Conservation (phyloP, 30 jellyfish, hydroid and myxozoan species). For the Rhopilema esculentum region DNA sequence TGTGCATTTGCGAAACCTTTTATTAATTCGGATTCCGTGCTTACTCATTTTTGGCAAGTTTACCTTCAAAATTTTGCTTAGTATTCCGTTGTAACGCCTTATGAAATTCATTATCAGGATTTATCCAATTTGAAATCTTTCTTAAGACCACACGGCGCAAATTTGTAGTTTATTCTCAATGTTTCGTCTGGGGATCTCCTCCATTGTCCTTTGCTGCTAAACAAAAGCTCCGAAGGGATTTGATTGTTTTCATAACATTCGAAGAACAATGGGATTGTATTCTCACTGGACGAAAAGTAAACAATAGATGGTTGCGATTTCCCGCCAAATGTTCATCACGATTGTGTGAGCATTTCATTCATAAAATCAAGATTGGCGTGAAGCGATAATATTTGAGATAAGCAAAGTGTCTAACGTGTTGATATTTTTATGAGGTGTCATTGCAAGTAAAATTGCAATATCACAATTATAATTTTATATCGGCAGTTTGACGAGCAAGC, state of each 20-base stretch:
- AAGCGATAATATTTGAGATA: neutral
- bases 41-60: too few species aligned
- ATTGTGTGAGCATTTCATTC: slow-evolving; percentile 5
- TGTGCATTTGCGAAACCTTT: neutral
- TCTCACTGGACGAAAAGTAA: neutral
- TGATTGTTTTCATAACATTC: neutral
- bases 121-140: too few species aligned
- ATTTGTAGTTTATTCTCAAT: neutral
- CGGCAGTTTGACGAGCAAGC: neutral
- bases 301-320: neutral
- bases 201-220: neutral
- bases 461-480: too few species aligned
- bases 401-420: neutral
- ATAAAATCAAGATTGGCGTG: neutral
- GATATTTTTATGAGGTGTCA: neutral
- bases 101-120: too few species aligned
- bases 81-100: too few species aligned
- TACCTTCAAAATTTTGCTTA: too few species aligned
- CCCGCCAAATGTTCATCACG: slow-evolving; percentile 13
- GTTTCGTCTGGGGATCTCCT: neutral
- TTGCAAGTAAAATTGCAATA: too few species aligned
- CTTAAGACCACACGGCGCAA: neutral
- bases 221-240: neutral
- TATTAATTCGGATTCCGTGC: neutral
- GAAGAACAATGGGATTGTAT: neutral